Conservation (phyloP, 2,888 invertebrate genomes). For the Drosophila atroscutellata region DNA sequence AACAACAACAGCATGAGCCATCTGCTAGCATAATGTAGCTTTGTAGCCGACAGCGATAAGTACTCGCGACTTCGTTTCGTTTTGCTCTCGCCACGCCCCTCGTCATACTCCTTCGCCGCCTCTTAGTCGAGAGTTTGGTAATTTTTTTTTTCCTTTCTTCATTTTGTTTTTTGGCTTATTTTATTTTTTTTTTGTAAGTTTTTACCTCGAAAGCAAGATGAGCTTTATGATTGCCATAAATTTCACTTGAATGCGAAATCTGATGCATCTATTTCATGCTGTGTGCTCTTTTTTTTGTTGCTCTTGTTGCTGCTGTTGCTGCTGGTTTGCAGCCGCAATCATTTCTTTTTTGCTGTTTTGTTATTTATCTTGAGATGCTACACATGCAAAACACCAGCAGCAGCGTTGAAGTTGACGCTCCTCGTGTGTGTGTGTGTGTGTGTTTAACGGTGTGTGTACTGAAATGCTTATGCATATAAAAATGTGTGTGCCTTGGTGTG, state of each 20-base stretch:
- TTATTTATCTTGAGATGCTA: slow-evolving; percentile 72
- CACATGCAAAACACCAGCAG: slow-evolving; percentile 67
- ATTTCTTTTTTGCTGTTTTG: slow-evolving; percentile 36
- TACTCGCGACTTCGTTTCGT: slow-evolving; percentile 43
- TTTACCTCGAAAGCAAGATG: slow-evolving; percentile 78
- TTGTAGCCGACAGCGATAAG: slow-evolving; percentile 48
- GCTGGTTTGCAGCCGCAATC: slow-evolving; percentile 5
- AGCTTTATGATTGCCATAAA: slow-evolving; percentile 79
- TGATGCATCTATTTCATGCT: slow-evolving; percentile 74
- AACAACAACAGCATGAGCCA: slow-evolving; percentile 34
- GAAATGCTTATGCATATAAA: slow-evolving; percentile 47
- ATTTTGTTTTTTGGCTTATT: slow-evolving; percentile 9
- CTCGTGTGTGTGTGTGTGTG: slow-evolving; percentile 28
- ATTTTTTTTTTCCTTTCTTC: slow-evolving; percentile 8
- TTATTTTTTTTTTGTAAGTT: slow-evolving; percentile 47
- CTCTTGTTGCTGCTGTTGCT: slow-evolving; percentile 6
- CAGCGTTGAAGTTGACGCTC: slow-evolving; percentile 51
- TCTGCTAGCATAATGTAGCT: slow-evolving; percentile 54
- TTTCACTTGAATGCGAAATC: slow-evolving; percentile 79
- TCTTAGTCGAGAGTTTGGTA: slow-evolving; percentile 24
- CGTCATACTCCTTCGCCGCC: background rate
- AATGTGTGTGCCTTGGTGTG: background rate
- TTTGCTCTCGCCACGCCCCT: background rate
- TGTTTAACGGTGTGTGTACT: slow-evolving; percentile 41
- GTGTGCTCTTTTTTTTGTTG: slow-evolving; percentile 41